These are phyloP conservation scores for Ciconia nigra DNA, from an alignment of 2,797 vertebrate species.

Conservation along the genomic window DNA sequence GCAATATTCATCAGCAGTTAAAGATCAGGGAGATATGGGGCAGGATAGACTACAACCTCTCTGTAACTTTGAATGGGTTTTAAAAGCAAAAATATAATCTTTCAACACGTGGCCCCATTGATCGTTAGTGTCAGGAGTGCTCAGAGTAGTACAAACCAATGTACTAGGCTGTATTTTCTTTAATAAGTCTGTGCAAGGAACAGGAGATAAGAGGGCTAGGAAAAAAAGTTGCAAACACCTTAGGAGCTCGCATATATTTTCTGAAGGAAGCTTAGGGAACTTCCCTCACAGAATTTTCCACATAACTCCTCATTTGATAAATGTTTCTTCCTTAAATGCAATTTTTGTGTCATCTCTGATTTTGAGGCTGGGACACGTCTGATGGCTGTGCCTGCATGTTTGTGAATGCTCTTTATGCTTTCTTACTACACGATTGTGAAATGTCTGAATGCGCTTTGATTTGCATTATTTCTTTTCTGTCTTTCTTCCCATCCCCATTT, in stretches of 20 bases:
- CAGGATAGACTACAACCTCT: background rate
- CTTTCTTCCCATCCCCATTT: slow-evolving; percentile 28
- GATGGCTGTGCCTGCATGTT: background rate
- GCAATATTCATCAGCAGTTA: background rate
- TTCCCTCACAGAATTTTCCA: background rate
- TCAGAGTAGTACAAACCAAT: background rate
- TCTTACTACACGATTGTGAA: slow-evolving; percentile 6
- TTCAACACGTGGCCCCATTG: background rate
- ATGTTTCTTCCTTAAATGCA: background rate
- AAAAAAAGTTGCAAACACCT: background rate
- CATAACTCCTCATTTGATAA: background rate
- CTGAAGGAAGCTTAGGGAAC: background rate
- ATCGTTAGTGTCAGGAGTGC: background rate
- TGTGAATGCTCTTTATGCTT: background rate
- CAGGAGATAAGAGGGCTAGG: background rate
- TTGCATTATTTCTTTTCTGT: slow-evolving; percentile 23
- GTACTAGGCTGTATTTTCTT: background rate
- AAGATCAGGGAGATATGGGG: background rate
- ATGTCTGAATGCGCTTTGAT: slow-evolving; percentile 2
- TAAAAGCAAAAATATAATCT: background rate
- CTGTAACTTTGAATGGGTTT: background rate
- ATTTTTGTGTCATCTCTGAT: background rate
- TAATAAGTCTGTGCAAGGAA: background rate
- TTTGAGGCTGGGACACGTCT: background rate
- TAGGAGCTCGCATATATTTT: background rate